Conservation (phyloP, 2,888 invertebrate species). For the Andrena chrysosceles region DNA sequence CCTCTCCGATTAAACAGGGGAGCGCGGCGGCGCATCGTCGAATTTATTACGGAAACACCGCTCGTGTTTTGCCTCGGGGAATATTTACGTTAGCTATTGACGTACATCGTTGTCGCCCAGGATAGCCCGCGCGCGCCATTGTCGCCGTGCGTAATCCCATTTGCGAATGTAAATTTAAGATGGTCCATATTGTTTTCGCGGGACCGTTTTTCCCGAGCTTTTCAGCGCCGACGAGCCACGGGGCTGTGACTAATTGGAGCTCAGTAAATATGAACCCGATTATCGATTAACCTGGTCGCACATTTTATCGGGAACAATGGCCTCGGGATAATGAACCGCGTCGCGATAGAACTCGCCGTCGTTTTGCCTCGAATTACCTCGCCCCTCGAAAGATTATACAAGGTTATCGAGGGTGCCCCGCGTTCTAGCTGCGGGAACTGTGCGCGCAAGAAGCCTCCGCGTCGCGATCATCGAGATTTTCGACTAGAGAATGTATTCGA, state of each 20-base stretch:
- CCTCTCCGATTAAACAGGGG: conserved; percentile 40
- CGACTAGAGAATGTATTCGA: conserved; percentile 27
- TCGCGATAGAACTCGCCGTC: not conserved
- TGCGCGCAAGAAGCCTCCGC: not conserved
- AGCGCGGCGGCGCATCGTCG: conserved; percentile 20
- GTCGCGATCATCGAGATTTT: not conserved
- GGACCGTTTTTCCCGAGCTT: not conserved
- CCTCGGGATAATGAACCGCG: conserved; percentile 34
- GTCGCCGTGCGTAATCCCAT: conserved; percentile 27
- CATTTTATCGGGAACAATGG: conserved; percentile 53
- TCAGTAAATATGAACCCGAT: conserved; percentile 43
- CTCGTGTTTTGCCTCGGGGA: conserved; percentile 37
- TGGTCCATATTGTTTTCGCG: conserved; percentile 30
- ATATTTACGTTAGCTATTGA: conserved; percentile 52
- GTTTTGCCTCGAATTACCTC: conserved; percentile 11
- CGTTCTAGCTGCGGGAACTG: not conserved
- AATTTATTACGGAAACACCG: conserved; percentile 49
- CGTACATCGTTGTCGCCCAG: conserved; percentile 32
- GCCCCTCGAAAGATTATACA: not conserved
- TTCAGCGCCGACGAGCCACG: not conserved
- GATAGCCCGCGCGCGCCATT: conserved; percentile 9
- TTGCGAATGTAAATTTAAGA: conserved; percentile 49
- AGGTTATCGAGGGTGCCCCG: not conserved
- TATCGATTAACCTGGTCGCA: conserved; percentile 61
- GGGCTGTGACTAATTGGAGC: conserved; percentile 24